phyloP scores from a whole-genome alignment of 2,888 invertebrate species.

The Chloroclystis v-ata region DNA sequence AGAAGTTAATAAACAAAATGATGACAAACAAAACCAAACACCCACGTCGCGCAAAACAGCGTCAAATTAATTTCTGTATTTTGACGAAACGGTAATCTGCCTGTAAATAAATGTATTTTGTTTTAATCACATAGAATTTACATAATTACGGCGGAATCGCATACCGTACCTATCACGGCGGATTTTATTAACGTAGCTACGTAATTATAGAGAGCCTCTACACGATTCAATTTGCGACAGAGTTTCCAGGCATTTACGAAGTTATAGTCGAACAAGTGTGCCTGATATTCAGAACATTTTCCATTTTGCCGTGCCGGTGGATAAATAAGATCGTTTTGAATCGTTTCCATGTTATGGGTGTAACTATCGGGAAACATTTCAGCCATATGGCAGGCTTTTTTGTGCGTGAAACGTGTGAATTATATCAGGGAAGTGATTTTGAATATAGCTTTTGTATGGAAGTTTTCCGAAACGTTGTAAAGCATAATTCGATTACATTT shows the following conservation, averaged over 20 bases:
- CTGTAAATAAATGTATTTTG: conserved; percentile 1
- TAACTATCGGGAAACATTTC: conserved; percentile 22
- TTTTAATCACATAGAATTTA: conserved; percentile 1
- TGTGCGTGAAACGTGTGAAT: conserved; percentile 7
- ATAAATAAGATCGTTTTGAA: conserved; percentile 24
- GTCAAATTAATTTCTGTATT: neutral
- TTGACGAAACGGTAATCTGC: neutral
- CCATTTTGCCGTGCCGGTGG: conserved; percentile 21
- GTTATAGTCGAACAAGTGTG: conserved; percentile 22
- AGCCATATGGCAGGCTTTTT: conserved; percentile 20
- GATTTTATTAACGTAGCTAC: conserved; percentile 16
- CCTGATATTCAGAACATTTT: conserved; percentile 23
- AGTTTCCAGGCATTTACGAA: conserved; percentile 17
- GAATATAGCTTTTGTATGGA: neutral
- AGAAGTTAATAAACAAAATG: no score
- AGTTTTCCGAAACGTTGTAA: no score
- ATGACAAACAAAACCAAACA: neutral
- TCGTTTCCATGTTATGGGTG: conserved; percentile 20
- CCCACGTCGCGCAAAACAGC: neutral
- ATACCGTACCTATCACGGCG: conserved; percentile 8
- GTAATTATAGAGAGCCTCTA: conserved; percentile 18
- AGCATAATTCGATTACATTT: no score
- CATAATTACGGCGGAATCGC: conserved; percentile 4
- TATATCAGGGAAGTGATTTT: neutral
- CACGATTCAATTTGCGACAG: conserved; percentile 20